phyloP scores from a whole-genome alignment of 2,888 invertebrate species.

The Argyra leucocephala region DNA sequence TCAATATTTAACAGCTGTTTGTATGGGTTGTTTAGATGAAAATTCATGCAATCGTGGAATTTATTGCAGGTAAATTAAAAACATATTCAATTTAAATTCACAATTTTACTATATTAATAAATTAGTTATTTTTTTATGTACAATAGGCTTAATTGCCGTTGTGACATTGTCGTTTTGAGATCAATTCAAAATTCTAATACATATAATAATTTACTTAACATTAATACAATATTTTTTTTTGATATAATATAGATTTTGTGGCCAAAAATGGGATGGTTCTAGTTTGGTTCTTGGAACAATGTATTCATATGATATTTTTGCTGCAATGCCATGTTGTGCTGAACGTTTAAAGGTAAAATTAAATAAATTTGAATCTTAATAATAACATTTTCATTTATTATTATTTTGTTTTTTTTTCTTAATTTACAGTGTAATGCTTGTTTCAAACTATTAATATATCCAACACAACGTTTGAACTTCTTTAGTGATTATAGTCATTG shows the following conservation, averaged over 20 bases:
- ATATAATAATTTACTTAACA: not conserved
- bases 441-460: constrained; percentile 76
- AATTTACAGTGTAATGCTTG: constrained; percentile 79
- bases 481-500: constrained; percentile 93
- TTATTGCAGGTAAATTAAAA: constrained; percentile 56
- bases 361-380: not conserved
- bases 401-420: constrained; percentile 14
- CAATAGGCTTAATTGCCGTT: not conserved
- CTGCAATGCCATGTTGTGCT: constrained; percentile 91
- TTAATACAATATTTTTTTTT: constrained; percentile 5
- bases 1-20: constrained; percentile 85
- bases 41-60: constrained; percentile 65
- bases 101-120: not conserved
- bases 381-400: constrained; percentile 1
- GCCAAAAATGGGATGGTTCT: constrained; percentile 83
- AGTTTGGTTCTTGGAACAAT: constrained; percentile 91
- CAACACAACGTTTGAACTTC: constrained; percentile 76
- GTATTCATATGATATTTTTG: constrained; percentile 98
- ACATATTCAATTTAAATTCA: constrained; percentile 12
- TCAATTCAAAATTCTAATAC: not conserved
- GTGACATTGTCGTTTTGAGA: not conserved
- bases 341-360: constrained; percentile 74
- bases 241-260: constrained; percentile 52
- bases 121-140: constrained; percentile 10
- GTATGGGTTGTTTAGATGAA: constrained; percentile 88